Conservation (phyloP, 2,888 invertebrate genomes). For the Listrodromus nycthemerus region DNA sequence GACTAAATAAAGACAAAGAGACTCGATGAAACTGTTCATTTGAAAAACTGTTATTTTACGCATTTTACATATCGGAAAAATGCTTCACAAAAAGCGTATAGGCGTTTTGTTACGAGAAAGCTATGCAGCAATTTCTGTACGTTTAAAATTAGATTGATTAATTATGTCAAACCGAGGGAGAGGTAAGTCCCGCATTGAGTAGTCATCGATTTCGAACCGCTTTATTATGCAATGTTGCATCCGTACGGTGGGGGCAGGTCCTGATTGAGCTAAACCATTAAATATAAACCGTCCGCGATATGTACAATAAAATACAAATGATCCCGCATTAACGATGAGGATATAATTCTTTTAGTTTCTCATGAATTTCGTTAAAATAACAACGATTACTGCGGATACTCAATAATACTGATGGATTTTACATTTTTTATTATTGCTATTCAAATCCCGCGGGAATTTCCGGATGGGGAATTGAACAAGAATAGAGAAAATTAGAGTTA, state of each 20-base stretch:
- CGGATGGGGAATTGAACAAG: too few species aligned
- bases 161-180: constrained; percentile 11
- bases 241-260: neutral
- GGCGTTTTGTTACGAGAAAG: neutral
- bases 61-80: neutral
- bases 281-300: neutral
- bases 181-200: constrained; percentile 16
- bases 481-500: too few species aligned
- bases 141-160: neutral
- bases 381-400: too few species aligned
- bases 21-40: too few species aligned
- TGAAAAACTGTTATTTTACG: neutral
- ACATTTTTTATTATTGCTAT: too few species aligned
- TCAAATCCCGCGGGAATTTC: too few species aligned
- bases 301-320: constrained; percentile 2
- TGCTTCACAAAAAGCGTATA: too few species aligned
- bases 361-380: neutral
- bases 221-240: neutral
- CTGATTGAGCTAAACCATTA: constrained; percentile 6
- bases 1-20: too few species aligned
- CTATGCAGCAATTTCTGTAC: constrained; percentile 10
- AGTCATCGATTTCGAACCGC: neutral
- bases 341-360: neutral
- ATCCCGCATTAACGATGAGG: neutral
- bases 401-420: too few species aligned